A percentile compares a stretch with the other conserved stretches of the same genome.
phyloP scores from a whole-genome alignment of 2,797 vertebrate genomes.

The Spondyliosoma cantharus region DNA sequence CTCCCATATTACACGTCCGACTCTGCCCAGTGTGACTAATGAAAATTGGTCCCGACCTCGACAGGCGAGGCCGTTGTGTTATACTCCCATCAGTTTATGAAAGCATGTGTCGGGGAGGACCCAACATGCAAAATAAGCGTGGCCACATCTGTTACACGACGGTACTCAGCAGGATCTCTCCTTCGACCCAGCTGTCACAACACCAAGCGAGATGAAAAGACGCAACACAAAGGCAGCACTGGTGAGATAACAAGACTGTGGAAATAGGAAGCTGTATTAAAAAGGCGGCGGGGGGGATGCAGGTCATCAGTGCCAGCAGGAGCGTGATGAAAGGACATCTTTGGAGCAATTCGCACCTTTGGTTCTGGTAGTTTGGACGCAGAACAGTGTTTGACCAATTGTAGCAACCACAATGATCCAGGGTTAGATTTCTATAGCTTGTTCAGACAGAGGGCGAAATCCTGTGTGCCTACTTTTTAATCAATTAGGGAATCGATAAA shows the following conservation, averaged over 20 bases:
- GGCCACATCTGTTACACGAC: conserved; percentile 61
- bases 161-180: conserved; percentile 59
- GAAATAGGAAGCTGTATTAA: conserved; percentile 35
- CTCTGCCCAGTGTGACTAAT: conserved; percentile 14
- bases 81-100: conserved; percentile 21
- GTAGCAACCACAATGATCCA: neutral
- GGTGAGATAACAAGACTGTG: conserved; percentile 11
- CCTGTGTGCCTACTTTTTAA: too few relatives aligned
- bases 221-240: conserved; percentile 21
- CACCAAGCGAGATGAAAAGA: conserved; percentile 59
- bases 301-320: conserved; percentile 3
- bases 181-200: conserved; percentile 78
- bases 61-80: neutral
- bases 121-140: conserved; percentile 42
- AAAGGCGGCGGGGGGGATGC: neutral
- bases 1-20: neutral
- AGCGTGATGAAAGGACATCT: neutral
- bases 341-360: neutral
- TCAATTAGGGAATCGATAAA: too few relatives aligned
- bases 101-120: conserved; percentile 37
- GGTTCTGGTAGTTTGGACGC: neutral
- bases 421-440: neutral
- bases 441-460: too few relatives aligned
- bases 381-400: neutral
- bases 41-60: conserved; percentile 41